phyloP scores from a whole-genome alignment of 37 sponge, comb jelly and placozoan species.

The Axinella damicornis region DNA sequence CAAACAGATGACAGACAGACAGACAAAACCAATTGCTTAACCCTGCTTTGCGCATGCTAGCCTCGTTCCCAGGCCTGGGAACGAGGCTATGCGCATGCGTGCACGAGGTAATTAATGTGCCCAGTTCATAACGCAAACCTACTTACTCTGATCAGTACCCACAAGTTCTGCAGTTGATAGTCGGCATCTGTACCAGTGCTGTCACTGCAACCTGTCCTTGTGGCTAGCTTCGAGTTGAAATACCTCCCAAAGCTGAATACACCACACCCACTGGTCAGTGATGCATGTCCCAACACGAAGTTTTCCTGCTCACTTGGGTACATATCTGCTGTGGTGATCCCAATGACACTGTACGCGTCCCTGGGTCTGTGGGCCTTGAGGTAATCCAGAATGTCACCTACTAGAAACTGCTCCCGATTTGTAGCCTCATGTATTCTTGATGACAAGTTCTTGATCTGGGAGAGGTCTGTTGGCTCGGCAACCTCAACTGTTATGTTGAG shows the following conservation, averaged over 20 bases:
- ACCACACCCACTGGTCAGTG: constrained; percentile 67
- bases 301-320: constrained; percentile 91
- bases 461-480: constrained; percentile 37
- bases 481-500: constrained; percentile 60
- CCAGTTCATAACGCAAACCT: too few species aligned
- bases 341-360: constrained; percentile 58
- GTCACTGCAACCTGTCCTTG: too few species aligned
- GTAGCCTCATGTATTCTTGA: constrained; percentile 56
- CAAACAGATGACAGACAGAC: too few species aligned
- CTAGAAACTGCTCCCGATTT: constrained; percentile 60
- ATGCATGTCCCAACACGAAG: constrained; percentile 91
- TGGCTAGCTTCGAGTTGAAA: constrained; percentile 17
- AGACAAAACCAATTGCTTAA: too few species aligned
- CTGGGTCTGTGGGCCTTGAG: constrained; percentile 21
- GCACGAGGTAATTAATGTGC: too few species aligned
- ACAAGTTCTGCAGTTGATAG: constrained; percentile 50
- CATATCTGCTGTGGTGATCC: constrained; percentile 80
- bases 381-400: constrained; percentile 41
- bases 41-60: too few species aligned
- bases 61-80: too few species aligned
- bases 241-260: constrained; percentile 84
- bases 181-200: too few species aligned
- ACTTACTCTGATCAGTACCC: constrained; percentile 59
- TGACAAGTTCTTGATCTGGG: constrained; percentile 37
- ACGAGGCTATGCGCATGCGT: too few species aligned